These are phyloP conservation scores for Macropus fuliginosus DNA, from an alignment of 2,797 vertebrate genomes.

Conservation along the genomic window DNA sequence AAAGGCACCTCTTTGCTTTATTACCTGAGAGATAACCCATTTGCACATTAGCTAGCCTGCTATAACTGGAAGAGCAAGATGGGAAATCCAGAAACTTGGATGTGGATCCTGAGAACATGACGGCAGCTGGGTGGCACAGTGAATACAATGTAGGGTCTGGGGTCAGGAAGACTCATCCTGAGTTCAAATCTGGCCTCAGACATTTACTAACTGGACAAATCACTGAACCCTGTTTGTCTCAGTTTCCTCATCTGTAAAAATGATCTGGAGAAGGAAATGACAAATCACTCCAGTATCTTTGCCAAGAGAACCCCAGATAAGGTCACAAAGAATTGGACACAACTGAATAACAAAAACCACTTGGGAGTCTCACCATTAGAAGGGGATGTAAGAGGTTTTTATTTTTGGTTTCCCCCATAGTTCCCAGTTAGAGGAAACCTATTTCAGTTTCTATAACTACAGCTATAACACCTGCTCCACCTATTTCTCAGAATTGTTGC, in stretches of 20 bases:
- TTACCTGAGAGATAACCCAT: no score
- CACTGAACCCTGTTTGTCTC: not conserved
- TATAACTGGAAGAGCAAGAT: no score
- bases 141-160: no score
- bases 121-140: no score
- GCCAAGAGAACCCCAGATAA: not conserved
- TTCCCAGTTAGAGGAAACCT: not conserved
- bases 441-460: not conserved
- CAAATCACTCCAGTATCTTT: not conserved
- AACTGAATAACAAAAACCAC: not conserved
- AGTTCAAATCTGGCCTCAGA: no score
- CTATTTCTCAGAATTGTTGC: not conserved
- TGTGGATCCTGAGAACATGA: no score
- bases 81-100: no score
- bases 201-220: no score
- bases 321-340: not conserved
- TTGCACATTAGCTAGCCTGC: no score
- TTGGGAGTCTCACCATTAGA: not conserved
- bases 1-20: no score
- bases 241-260: not conserved
- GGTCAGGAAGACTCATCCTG: no score
- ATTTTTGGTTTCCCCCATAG: not conserved
- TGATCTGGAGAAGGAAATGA: not conserved
- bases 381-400: not conserved
- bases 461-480: not conserved